These are phyloP conservation scores for Gambelia wislizenii DNA, from an alignment of 2,797 vertebrate species.

Conservation along the genomic window DNA sequence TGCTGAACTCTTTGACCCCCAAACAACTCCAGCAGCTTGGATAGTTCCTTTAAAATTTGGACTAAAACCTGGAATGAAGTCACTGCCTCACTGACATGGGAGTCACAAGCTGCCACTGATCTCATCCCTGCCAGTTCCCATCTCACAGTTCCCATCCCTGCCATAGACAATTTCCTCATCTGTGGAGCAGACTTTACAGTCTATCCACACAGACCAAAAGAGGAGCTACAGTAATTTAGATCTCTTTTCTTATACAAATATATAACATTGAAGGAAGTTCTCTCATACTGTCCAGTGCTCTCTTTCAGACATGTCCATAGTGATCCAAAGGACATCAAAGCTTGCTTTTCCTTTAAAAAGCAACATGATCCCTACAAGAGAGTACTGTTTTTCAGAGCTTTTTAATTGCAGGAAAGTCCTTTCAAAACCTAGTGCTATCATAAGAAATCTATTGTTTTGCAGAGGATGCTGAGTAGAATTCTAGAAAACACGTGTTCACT, in stretches of 20 bases:
- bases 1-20: too few species aligned
- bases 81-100: too few species aligned
- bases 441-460: neutral
- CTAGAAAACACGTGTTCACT: neutral
- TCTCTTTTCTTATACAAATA: neutral
- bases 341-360: neutral
- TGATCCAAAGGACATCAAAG: neutral
- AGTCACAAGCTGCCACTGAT: too few species aligned
- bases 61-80: too few species aligned
- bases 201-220: neutral
- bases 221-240: neutral
- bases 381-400: neutral
- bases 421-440: neutral
- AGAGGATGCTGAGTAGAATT: neutral
- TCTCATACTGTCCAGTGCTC: neutral
- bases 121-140: too few species aligned
- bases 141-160: too few species aligned
- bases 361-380: neutral
- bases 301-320: neutral
- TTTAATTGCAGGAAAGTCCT: neutral
- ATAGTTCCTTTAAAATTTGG: too few species aligned
- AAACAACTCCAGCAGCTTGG: too few species aligned
- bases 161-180: neutral
- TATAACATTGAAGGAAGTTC: neutral
- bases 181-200: neutral